Percentiles rank a stretch among this genome's conserved stretches.
phyloP scores from a whole-genome alignment of 1,140 invertebrate species.

The Bombus waltoni region DNA sequence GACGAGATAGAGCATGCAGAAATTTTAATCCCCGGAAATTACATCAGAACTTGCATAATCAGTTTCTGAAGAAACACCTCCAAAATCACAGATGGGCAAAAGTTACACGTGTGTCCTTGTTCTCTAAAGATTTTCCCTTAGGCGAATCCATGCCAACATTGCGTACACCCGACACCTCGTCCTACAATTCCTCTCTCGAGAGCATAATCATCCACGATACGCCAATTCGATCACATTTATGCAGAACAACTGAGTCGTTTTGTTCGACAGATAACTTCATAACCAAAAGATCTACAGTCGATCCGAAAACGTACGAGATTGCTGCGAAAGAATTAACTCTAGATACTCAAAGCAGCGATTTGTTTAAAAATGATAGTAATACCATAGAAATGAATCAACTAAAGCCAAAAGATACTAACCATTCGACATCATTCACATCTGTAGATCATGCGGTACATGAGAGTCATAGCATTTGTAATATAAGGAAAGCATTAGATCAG shows the following conservation, averaged over 20 bases:
- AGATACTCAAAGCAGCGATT: conserved; percentile 31
- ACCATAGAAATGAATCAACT: conserved; percentile 36
- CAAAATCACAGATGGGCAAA: neutral
- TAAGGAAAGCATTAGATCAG: conserved; percentile 47
- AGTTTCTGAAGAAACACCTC: neutral
- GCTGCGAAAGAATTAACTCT: conserved; percentile 27
- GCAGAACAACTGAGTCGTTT: conserved; percentile 20
- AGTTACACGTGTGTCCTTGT: neutral
- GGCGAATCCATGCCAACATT: conserved; percentile 3
- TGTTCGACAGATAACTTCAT: neutral
- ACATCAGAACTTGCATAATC: conserved; percentile 7
- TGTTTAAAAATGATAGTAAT: neutral
- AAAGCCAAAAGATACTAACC: conserved; percentile 41
- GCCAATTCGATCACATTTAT: conserved; percentile 14
- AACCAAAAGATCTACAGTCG: conserved; percentile 26
- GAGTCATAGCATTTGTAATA: conserved; percentile 67
- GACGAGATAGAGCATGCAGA: conserved; percentile 14
- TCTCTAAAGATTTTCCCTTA: neutral
- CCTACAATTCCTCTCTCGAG: conserved; percentile 46
- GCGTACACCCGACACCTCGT: conserved; percentile 27
- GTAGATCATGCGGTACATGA: conserved; percentile 54
- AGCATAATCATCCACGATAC: conserved; percentile 27
- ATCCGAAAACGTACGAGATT: neutral
- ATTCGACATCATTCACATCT: conserved; percentile 1
- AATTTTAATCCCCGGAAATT: neutral